Evolutionary conservation across 2,797 vertebrate species (phyloP).

Genomic region (Hirundo rustica): DNA sequence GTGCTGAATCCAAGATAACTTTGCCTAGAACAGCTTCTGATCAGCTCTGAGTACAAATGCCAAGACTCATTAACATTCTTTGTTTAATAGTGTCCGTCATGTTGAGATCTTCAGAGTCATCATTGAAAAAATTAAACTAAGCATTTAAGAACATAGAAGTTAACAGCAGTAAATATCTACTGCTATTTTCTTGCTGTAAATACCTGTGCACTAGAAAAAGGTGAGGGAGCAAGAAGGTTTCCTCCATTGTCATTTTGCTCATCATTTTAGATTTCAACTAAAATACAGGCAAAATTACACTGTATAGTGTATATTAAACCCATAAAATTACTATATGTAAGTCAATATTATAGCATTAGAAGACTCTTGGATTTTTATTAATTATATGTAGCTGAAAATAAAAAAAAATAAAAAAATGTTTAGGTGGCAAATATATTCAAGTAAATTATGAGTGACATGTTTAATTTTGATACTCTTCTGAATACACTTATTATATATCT

Average conservation of each 20-base stretch:
- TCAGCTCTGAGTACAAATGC: background rate
- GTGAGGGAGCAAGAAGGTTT: background rate
- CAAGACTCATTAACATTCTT: background rate
- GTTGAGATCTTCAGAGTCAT: background rate
- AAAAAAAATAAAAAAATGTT: background rate
- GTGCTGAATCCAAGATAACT: background rate
- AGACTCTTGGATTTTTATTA: background rate
- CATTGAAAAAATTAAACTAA: background rate
- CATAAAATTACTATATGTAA: background rate
- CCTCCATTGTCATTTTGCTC: background rate
- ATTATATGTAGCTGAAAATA: background rate
- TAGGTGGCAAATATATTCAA: background rate
- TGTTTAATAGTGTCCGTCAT: background rate
- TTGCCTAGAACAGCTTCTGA: background rate
- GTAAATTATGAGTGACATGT: background rate
- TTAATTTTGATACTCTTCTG: background rate
- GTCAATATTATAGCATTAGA: background rate
- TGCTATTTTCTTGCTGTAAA: background rate
- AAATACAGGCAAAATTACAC: background rate
- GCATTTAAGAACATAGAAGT: background rate
- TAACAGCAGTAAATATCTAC: background rate
- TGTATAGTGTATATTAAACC: background rate
- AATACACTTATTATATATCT: background rate
- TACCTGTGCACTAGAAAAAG: background rate
- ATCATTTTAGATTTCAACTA: background rate